phyloP scores from a whole-genome alignment of 2,113 vertebrate species.

The Chloebia gouldiae region DNA sequence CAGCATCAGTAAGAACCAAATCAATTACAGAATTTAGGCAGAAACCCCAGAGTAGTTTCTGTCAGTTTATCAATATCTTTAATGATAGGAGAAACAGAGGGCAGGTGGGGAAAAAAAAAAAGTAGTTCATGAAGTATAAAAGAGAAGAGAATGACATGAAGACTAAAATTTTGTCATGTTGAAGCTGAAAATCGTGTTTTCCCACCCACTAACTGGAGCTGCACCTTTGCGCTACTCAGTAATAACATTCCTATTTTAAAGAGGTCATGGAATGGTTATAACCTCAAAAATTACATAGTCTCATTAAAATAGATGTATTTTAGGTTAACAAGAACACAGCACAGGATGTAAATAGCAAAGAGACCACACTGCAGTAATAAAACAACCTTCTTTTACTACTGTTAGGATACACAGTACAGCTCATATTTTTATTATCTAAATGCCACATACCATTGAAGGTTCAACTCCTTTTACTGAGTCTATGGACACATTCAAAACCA shows the following conservation, averaged over 20 bases:
- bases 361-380: neutral
- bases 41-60: neutral
- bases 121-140: neutral
- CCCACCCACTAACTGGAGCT: neutral
- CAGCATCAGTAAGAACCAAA: neutral
- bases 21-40: neutral
- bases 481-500: neutral
- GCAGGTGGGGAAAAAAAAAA: no score
- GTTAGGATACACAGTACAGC: neutral
- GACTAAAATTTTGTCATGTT: neutral
- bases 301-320: slow-evolving; percentile 6
- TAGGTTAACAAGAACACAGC: neutral
- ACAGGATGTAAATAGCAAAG: neutral
- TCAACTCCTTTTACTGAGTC: neutral
- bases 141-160: neutral
- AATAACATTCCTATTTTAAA: neutral
- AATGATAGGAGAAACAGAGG: neutral
- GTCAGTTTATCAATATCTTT: neutral
- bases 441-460: neutral
- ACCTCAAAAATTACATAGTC: neutral
- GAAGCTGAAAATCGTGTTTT: neutral
- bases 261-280: neutral
- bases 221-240: neutral
- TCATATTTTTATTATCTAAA: neutral
- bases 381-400: neutral